phyloP scores from a whole-genome alignment of 2,888 invertebrate species.

The Dynastes hyllus region DNA sequence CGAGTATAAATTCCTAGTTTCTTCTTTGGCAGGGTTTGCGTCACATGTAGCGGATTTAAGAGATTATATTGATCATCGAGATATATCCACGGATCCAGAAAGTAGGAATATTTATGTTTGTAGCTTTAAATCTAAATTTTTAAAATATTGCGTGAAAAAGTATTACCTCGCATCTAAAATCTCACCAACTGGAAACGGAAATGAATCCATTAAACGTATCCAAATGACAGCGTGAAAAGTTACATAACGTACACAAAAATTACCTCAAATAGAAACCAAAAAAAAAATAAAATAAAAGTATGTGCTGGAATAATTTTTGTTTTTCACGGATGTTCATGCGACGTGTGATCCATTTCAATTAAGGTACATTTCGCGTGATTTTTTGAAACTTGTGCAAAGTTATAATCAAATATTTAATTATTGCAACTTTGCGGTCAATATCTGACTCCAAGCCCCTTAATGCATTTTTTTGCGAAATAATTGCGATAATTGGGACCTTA shows the following conservation, averaged over 20 bases:
- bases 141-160: too few species aligned
- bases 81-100: neutral
- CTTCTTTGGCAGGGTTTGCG: neutral
- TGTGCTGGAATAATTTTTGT: neutral
- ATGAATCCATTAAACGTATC: too few species aligned
- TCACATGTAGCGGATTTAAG: neutral
- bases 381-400: slow-evolving; percentile 34
- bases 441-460: slow-evolving; percentile 51
- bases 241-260: neutral
- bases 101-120: neutral
- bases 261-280: too few species aligned
- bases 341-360: slow-evolving; percentile 51
- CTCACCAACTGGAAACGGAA: neutral
- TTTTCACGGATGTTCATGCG: neutral
- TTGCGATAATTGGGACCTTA: slow-evolving; percentile 57
- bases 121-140: neutral
- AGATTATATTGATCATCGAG: neutral
- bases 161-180: neutral
- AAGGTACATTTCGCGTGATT: slow-evolving; percentile 38
- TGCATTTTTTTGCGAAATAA: slow-evolving; percentile 63
- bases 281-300: neutral
- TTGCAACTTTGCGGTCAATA: neutral
- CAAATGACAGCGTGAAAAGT: slow-evolving; percentile 2
- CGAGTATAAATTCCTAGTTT: slow-evolving; percentile 30
- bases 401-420: slow-evolving; percentile 50